Base-by-base conservation (phyloP, 2,888 invertebrate species). In the Muscina levida region DNA sequence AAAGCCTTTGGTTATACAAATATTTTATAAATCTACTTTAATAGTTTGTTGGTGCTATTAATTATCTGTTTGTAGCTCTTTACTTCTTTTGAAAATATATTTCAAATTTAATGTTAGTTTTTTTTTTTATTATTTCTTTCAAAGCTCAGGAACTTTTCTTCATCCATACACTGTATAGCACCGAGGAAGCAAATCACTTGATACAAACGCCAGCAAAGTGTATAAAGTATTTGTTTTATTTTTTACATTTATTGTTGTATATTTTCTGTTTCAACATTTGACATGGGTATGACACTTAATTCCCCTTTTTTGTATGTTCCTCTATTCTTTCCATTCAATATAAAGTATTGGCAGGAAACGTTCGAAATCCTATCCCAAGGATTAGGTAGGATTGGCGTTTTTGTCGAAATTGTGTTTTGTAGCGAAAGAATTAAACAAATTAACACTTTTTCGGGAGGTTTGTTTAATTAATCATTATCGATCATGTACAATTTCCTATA, bases 251-350 rank as follows among this genome's bases (percentile, higher is more conserved):
- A 13, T 59, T 39, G 4, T 39, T 31, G 11, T 24, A 1, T 26
- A 53, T 53, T 24, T 72, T 59, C 37, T 48, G 59, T 68, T 57
- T 68, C 8, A 37, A 19, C 8, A 17, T 26, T 57, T 73, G 73
- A 78, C 37, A 59, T 56, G 70, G 78, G 65, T 70, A 31, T 65
- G 73, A 78, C 78, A 73, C 37, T 46, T 11, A 65, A 70, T 66
- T 48, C 39, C 11, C 53, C 73, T 48, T 76, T 70, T 66, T 2
- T 37, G 39, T 62, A n/a, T 22, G 8, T 31, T 56, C 13, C 26
- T 19, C n/a, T 15, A 3, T 26, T 53, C 24, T 53, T 24, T 1
- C 1, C 53, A 53, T 53, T 53, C 53, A 53, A 53, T 53, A 13
- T 53, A 13, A 15, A 53, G 13, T 53, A 24, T 53, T 22, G 24